phyloP scores from a whole-genome alignment of 1,140 invertebrate species.

The Zaprionus tsacasi region DNA sequence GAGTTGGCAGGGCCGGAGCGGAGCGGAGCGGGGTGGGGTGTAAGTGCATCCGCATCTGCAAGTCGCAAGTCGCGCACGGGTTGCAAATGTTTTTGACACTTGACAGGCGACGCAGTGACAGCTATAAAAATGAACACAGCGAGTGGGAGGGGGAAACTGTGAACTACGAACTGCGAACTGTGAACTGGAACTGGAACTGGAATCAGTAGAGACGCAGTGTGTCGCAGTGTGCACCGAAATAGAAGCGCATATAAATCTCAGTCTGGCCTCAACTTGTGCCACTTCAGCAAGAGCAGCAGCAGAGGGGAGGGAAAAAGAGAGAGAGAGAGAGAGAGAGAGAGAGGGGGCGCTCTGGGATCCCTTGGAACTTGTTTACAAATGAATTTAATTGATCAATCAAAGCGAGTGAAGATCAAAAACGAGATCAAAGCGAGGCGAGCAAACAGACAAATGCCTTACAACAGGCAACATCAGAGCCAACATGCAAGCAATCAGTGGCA shows the following conservation, averaged over 20 bases:
- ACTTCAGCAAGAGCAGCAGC: not conserved
- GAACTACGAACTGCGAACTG: not conserved
- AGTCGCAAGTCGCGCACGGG: slow-evolving; percentile 40
- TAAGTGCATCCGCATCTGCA: slow-evolving; percentile 77
- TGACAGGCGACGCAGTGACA: slow-evolving; percentile 76
- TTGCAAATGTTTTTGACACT: slow-evolving; percentile 77
- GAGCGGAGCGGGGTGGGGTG: no score
- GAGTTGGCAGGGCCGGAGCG: slow-evolving; percentile 11
- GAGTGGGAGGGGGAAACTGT: not conserved
- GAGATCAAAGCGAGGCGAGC: slow-evolving; percentile 75
- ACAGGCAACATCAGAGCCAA: slow-evolving; percentile 63
- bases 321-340: not conserved
- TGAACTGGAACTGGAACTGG: slow-evolving; percentile 4
- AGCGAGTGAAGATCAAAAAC: slow-evolving; percentile 81
- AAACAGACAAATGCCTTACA: slow-evolving; percentile 79
- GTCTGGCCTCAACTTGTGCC: not conserved
- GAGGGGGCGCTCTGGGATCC: not conserved
- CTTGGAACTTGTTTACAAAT: slow-evolving; percentile 76
- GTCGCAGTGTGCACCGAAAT: slow-evolving; percentile 30
- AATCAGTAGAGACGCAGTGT: not conserved
- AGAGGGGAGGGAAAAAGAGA: no score
- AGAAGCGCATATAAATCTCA: slow-evolving; percentile 42
- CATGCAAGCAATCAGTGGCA: slow-evolving; percentile 63
- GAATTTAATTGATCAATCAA: slow-evolving; percentile 83
- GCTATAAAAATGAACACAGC: slow-evolving; percentile 65